Percentiles rank a stretch among this genome's conserved stretches.
These are phyloP conservation scores for Chironomus riparius DNA, from an alignment of 2,888 invertebrate genomes.

Conservation along the genomic window DNA sequence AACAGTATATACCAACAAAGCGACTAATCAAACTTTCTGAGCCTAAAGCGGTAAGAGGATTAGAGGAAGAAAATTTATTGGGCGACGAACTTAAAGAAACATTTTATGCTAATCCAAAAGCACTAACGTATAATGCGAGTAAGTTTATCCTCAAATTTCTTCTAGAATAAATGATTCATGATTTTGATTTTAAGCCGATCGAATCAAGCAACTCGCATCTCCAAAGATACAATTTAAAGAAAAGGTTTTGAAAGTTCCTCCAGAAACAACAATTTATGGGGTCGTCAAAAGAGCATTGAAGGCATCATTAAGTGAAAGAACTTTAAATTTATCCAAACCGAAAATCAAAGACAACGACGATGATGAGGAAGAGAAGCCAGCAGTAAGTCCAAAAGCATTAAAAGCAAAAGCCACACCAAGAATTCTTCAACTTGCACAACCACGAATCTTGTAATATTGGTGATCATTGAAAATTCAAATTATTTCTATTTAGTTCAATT, in stretches of 20 bases:
- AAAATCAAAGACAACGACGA: constrained; percentile 35
- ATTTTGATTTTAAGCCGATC: constrained; percentile 4
- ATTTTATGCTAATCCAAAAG: background rate
- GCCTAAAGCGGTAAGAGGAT: constrained; percentile 29
- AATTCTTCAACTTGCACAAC: constrained; percentile 40
- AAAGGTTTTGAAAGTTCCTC: constrained; percentile 7
- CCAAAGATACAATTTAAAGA: constrained; percentile 37
- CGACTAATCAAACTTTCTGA: constrained; percentile 35
- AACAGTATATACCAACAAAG: constrained; percentile 30
- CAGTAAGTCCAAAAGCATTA: constrained; percentile 42
- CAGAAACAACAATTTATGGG: constrained; percentile 43
- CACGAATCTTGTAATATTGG: constrained; percentile 28
- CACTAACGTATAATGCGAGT: constrained; percentile 9
- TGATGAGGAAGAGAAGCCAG: constrained; percentile 40
- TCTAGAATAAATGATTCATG: background rate
- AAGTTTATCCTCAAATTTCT: background rate
- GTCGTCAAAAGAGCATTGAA: constrained; percentile 46
- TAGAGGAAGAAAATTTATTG: background rate
- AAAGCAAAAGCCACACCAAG: constrained; percentile 43
- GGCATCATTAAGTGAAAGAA: constrained; percentile 42
- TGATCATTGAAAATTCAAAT: background rate
- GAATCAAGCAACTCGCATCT: constrained; percentile 34
- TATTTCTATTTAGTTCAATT: background rate
- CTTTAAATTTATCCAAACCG: constrained; percentile 44
- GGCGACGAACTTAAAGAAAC: background rate